Base-by-base conservation (phyloP, 2,797 vertebrate genomes). In the Rhinoraja longicauda region DNA sequence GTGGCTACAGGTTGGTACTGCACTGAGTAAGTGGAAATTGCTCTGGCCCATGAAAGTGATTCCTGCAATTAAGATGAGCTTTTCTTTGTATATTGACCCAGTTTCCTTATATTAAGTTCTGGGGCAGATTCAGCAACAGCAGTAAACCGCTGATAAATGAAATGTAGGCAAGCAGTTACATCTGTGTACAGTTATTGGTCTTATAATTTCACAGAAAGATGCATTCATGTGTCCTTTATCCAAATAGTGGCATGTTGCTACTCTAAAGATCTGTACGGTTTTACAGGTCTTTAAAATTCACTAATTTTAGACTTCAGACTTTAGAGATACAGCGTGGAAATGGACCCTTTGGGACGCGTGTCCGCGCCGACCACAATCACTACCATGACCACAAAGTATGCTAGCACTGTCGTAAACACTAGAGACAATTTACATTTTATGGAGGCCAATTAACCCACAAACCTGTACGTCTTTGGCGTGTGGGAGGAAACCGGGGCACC, bases 51-150 rank as follows among this genome's bases (percentile, higher is more conserved):
- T 64, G 67, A 29, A 15, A 32, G 32, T n/a, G n/a, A 67, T 36
- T 36, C 8, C 32, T 88, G 62, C 12, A 82, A 57, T 84, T 29
- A 36, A 36, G 15, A 6, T 88, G 17, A 73, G 82, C 9, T 64
- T 36, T 86, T 86, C 12, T 32, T 88, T 88, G 84, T 64, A 64
- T 53, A 93, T 86, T 90, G 94, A 93, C 93, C 94, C 94, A 93
- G 7, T 88, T 93, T 94, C 93, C 78, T 93, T 92, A 93, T 94
- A 91, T 94, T 94, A 93, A 94, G 93, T 94, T 94, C 6, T 32
- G 13, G n/a, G 53, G 45, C 12, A 59, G 45, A 5, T 84, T 26
- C 13, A 10, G 26, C 9, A 29, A 86, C 32, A 36, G 36, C 13
- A 62, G 4, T 21, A 36, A 88, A 64, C 17, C 36, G 7, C 21